Percentiles rank a stretch among this genome's conserved stretches.
Evolutionary conservation across 1,140 invertebrate species (phyloP).

Genomic region (Drosophila navojoa): DNA sequence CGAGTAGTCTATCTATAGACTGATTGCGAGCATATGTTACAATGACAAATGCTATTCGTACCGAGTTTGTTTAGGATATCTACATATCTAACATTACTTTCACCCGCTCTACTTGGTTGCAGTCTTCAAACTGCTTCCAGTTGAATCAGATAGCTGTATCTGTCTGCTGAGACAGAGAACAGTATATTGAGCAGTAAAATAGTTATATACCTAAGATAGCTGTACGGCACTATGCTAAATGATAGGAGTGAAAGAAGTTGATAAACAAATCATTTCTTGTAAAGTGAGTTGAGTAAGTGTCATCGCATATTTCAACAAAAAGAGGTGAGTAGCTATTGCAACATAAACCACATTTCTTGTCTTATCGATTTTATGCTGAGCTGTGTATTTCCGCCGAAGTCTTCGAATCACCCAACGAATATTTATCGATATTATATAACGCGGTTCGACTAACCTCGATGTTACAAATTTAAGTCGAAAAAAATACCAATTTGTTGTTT

Average conservation of each 20-base stretch:
- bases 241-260: neutral
- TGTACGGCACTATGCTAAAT: neutral
- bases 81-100: neutral
- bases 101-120: too few species aligned
- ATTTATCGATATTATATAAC: constrained; percentile 46
- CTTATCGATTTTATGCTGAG: constrained; percentile 54
- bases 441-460: constrained; percentile 40
- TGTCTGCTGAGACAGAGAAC: too few species aligned
- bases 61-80: neutral
- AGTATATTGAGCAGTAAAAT: too few species aligned
- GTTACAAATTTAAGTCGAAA: constrained; percentile 47
- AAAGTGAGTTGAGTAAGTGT: constrained; percentile 4
- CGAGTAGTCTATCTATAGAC: too few species aligned
- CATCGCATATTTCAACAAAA: neutral
- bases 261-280: neutral
- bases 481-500: constrained; percentile 44
- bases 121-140: too few species aligned
- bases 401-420: constrained; percentile 24
- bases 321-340: constrained; percentile 13
- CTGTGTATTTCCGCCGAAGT: constrained; percentile 56
- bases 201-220: neutral
- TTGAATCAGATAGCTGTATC: too few species aligned
- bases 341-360: constrained; percentile 63
- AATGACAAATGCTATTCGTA: neutral
- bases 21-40: neutral